Evolutionary conservation across 2,113 vertebrate species (phyloP), one percentile per base, ranked within the genome.

Genomic region (Pygathrix nemaeus): DNA sequence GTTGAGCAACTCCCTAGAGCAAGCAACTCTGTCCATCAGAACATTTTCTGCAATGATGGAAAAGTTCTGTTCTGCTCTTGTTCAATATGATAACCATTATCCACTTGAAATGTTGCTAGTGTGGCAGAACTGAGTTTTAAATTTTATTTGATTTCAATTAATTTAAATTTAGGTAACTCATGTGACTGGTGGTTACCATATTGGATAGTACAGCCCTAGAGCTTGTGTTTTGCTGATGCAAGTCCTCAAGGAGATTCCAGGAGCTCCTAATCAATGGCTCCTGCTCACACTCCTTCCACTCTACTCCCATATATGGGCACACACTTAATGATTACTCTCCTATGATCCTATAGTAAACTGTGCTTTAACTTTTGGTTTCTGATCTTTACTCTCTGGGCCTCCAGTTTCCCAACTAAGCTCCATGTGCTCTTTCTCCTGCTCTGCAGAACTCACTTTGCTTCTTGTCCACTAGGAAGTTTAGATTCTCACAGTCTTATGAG

Each of bases 81-180:
- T 94, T 59, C 14, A 30, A 68, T 66, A 61, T 0, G 10, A 91
- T 95, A 96, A 93, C 80, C 21, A 30, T 92, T 94, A 95, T 21
- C 43, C 50, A 27, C 40, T 92, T 93, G 82, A 93, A 96, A 78
- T 72, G 80, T 61, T 45, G 82, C 17, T 73, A 48, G 20, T 79
- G 38, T 43, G 82, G 17, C 40, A 73, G 72, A 79, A 79, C 35
- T 59, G 45, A 79, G 11, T 91, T 92, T 88, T 91, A 91, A 50
- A 94, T 79, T 93, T 40, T 68, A 93, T 83, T 95, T 89, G 64
- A 96, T 86, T 76, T 86, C 52, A 88, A 66, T 94, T 94, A 43
- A 87, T 59, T 30, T 79, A 57, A 88, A 93, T 81, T 82, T 92
- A 83, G 78, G 70, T n/a, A 93, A 81, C 17, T 90, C 38, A 27